phyloP scores from a whole-genome alignment of 2,888 invertebrate genomes.

The Chrysodeixis includens region DNA sequence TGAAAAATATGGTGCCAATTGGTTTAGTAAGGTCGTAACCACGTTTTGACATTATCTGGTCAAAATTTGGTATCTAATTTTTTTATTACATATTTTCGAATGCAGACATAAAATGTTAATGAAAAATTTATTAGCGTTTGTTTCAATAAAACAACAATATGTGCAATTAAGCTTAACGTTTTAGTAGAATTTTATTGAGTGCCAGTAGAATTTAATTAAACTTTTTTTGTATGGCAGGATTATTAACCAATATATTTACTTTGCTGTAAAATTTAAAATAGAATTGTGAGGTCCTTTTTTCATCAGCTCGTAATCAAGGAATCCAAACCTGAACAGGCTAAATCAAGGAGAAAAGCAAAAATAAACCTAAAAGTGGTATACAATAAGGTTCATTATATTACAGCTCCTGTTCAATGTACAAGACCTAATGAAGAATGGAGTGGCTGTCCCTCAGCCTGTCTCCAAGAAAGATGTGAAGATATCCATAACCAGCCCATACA shows the following conservation, averaged over 20 bases:
- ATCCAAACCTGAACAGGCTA: not conserved
- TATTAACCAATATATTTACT: too few relatives aligned
- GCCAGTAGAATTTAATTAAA: not conserved
- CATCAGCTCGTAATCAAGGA: too few relatives aligned
- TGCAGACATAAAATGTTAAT: not conserved
- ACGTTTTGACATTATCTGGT: too few relatives aligned
- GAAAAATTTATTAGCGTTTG: conserved; percentile 1
- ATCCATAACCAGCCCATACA: conserved; percentile 42
- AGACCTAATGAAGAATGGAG: conserved; percentile 65
- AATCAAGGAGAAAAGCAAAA: too few relatives aligned
- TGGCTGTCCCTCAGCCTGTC: conserved; percentile 64
- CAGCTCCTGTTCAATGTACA: conserved; percentile 67
- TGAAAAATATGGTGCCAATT: too few relatives aligned
- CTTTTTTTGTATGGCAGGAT: not conserved
- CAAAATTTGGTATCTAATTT: too few relatives aligned
- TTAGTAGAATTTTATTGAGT: not conserved
- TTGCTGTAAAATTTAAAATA: too few relatives aligned
- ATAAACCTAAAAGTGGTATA: too few relatives aligned
- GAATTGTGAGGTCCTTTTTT: too few relatives aligned
- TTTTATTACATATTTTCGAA: too few relatives aligned
- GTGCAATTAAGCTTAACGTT: not conserved
- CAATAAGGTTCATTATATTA: conserved; percentile 6
- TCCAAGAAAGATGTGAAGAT: conserved; percentile 64
- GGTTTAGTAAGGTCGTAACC: too few relatives aligned
- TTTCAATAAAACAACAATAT: not conserved